These are phyloP conservation scores for Chaunax sp. DNA, from an alignment of 2,797 vertebrate species.

Conservation along the genomic window DNA sequence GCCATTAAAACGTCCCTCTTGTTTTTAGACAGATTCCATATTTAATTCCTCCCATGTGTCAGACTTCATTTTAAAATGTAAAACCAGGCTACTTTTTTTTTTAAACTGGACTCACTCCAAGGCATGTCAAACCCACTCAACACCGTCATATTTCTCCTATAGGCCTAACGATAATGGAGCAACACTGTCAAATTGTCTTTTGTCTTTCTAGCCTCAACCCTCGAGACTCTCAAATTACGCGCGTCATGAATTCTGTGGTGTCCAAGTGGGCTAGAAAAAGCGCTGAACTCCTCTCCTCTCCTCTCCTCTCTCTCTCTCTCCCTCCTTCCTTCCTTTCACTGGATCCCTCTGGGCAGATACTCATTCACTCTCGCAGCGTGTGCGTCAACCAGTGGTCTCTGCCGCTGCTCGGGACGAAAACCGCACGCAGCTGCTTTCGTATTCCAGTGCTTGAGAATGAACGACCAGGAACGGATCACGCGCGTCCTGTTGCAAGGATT, in stretches of 20 bases:
- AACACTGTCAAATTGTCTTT: slow-evolving; percentile 3
- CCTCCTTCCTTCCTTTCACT: background rate
- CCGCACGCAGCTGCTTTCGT: slow-evolving; percentile 59
- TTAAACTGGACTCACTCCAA: slow-evolving; percentile 1
- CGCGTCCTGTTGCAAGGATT: slow-evolving; percentile 19
- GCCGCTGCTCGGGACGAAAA: slow-evolving; percentile 57
- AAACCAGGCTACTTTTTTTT: background rate
- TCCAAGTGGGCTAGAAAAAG: slow-evolving; percentile 29
- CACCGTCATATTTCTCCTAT: slow-evolving; percentile 8
- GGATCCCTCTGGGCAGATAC: slow-evolving; percentile 38
- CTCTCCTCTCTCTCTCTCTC: background rate
- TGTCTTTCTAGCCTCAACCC: slow-evolving; percentile 17
- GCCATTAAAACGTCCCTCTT: background rate
- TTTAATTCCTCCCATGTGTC: background rate
- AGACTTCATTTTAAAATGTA: too few species aligned
- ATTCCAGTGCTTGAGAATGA: slow-evolving; percentile 40
- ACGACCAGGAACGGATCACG: slow-evolving; percentile 30
- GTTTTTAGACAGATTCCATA: slow-evolving; percentile 5
- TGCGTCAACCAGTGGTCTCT: slow-evolving; percentile 52
- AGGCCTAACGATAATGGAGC: background rate
- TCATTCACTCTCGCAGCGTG: slow-evolving; percentile 44
- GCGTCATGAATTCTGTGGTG: slow-evolving; percentile 52
- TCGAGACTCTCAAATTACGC: slow-evolving; percentile 47
- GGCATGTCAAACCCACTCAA: slow-evolving; percentile 4
- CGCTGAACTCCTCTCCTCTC: slow-evolving; percentile 1